phyloP scores from a whole-genome alignment of 2,113 vertebrate species.

The Grantiella picta region DNA sequence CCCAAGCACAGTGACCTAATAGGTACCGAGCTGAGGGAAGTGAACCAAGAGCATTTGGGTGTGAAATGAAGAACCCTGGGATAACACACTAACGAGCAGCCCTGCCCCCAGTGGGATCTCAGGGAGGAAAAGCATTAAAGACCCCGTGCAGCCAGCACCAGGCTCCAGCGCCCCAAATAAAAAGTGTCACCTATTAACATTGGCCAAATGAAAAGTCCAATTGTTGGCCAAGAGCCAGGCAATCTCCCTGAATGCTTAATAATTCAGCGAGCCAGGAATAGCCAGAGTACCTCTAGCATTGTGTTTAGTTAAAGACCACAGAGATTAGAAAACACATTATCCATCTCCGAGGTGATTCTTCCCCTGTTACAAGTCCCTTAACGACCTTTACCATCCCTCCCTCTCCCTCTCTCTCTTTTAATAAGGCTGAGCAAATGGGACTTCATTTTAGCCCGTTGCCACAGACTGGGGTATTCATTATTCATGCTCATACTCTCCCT shows the following conservation, averaged over 20 bases:
- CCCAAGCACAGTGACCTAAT: slow-evolving; percentile 49
- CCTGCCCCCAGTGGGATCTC: background rate
- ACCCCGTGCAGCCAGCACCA: background rate
- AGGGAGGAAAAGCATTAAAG: slow-evolving; percentile 14
- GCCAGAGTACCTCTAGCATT: slow-evolving; percentile 64
- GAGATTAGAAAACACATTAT: slow-evolving; percentile 77
- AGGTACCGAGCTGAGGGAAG: background rate
- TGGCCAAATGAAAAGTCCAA: slow-evolving; percentile 33
- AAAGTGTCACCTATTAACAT: background rate
- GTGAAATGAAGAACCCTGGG: slow-evolving; percentile 48
- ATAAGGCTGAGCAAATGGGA: slow-evolving; percentile 83
- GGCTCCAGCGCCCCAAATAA: background rate
- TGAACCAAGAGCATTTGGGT: slow-evolving; percentile 20
- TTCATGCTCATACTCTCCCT: slow-evolving; percentile 72
- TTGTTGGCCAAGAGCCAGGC: slow-evolving; percentile 18
- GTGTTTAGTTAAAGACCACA: slow-evolving; percentile 79
- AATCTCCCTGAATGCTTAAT: slow-evolving; percentile 63
- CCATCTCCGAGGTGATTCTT: slow-evolving; percentile 65
- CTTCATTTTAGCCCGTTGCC: slow-evolving; percentile 78
- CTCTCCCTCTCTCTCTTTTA: slow-evolving; percentile 74
- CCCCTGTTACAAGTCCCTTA: slow-evolving; percentile 75
- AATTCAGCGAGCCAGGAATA: slow-evolving; percentile 70
- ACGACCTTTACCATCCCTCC: slow-evolving; percentile 71
- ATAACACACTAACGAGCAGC: slow-evolving; percentile 31
- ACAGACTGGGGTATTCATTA: slow-evolving; percentile 76